Conservation (phyloP, 2,888 invertebrate species). For the Argynnis bischoffii region DNA sequence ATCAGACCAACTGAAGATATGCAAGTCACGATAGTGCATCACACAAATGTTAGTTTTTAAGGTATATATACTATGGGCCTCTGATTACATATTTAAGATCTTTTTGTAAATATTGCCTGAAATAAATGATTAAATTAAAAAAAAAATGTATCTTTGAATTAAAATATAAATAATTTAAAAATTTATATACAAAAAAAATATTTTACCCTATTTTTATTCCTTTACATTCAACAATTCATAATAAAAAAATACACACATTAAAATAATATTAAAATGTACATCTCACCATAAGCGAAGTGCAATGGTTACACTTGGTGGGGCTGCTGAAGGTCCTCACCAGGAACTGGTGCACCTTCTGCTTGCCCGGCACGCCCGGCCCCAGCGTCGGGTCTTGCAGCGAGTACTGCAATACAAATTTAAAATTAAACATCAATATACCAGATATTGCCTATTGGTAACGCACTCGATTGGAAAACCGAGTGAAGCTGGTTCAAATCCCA, state of each 20-base stretch:
- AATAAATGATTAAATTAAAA: too few species aligned
- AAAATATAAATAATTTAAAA: too few species aligned
- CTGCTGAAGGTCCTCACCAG: constrained; percentile 95
- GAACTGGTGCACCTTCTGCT: constrained; percentile 91
- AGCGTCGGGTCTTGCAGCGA: constrained; percentile 67
- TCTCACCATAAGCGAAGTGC: constrained; percentile 95
- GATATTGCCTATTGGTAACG: background rate
- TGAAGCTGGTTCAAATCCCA: background rate
- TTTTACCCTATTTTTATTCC: background rate
- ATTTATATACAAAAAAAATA: too few species aligned
- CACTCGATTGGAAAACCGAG: background rate
- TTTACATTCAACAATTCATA: background rate
- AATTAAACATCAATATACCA: too few species aligned
- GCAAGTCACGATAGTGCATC: too few species aligned
- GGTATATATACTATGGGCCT: too few species aligned
- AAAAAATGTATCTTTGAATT: too few species aligned
- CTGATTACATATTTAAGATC: too few species aligned
- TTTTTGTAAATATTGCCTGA: too few species aligned
- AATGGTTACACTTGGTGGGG: constrained; percentile 98
- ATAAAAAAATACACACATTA: background rate
- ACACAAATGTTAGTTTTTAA: too few species aligned
- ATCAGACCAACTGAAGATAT: too few species aligned
- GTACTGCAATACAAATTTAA: constrained; percentile 33
- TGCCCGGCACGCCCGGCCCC: constrained; percentile 67
- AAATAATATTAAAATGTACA: background rate